Evolutionary conservation across 53 echinoderm and acorn worm species (phyloP).

Genomic region (Paracentrotus lividus): DNA sequence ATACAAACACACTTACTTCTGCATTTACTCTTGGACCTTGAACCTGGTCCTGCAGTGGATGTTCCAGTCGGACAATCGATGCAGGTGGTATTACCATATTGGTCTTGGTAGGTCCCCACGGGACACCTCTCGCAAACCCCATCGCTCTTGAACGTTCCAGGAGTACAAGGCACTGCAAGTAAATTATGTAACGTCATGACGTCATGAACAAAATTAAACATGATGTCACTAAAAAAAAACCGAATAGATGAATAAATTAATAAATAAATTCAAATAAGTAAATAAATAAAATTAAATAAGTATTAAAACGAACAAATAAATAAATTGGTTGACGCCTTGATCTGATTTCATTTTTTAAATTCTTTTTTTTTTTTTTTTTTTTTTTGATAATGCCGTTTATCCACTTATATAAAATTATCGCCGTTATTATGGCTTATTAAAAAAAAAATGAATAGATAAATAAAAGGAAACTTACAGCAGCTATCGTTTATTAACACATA

Average conservation of each 20-base stretch:
- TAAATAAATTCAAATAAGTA: too few species aligned
- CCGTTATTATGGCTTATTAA: too few species aligned
- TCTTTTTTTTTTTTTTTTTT: too few species aligned
- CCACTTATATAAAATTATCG: too few species aligned
- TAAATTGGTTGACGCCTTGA: too few species aligned
- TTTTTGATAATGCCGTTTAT: too few species aligned
- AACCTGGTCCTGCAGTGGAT: background rate
- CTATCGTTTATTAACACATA: background rate
- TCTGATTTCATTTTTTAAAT: too few species aligned
- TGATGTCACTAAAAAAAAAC: too few species aligned
- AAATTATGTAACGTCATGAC: background rate
- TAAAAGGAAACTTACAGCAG: background rate
- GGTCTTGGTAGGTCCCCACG: background rate
- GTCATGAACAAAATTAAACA: background rate
- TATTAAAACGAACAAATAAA: too few species aligned
- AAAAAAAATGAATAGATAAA: too few species aligned
- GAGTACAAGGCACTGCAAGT: background rate
- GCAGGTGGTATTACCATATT: background rate
- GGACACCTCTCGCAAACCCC: background rate
- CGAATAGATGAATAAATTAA: too few species aligned
- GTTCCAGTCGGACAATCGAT: background rate
- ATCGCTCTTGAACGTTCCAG: background rate
- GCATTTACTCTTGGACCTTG: background rate
- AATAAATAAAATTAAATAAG: too few species aligned
- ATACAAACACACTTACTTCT: background rate